Percentiles rank a stretch among this genome's conserved stretches.
Conservation (phyloP, 2,888 invertebrate genomes). For the Ferrisia virgata region DNA sequence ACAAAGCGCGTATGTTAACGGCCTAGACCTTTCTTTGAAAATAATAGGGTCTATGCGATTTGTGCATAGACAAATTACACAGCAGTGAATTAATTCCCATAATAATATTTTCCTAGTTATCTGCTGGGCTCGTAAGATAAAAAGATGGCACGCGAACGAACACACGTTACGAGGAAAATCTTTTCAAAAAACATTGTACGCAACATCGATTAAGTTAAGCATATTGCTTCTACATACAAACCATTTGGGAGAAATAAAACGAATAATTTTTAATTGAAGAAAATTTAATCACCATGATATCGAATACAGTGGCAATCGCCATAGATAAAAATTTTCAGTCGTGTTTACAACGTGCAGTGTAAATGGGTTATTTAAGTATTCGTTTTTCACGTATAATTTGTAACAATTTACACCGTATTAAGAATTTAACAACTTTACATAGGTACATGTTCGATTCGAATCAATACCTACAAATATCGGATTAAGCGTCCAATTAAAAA, state of each 20-base stretch:
- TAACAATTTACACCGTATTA: neutral
- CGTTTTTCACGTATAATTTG: neutral
- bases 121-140: neutral
- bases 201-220: neutral
- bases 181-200: neutral
- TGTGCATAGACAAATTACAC: neutral
- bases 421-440: neutral
- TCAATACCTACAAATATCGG: neutral
- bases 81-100: neutral
- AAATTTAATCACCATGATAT: slow-evolving; percentile 1
- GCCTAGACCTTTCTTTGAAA: neutral
- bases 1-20: no score
- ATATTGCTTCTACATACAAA: neutral
- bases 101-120: neutral
- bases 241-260: neutral
- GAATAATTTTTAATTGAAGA: neutral
- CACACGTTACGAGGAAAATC: neutral
- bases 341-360: neutral
- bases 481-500: neutral
- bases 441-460: neutral
- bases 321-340: neutral
- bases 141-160: neutral
- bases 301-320: no score
- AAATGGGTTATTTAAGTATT: no score
- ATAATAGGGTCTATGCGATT: neutral